Percentiles rank a stretch among this genome's conserved stretches.
These are phyloP conservation scores for Falco columbarius DNA, from an alignment of 2,797 vertebrate genomes.

Conservation along the genomic window DNA sequence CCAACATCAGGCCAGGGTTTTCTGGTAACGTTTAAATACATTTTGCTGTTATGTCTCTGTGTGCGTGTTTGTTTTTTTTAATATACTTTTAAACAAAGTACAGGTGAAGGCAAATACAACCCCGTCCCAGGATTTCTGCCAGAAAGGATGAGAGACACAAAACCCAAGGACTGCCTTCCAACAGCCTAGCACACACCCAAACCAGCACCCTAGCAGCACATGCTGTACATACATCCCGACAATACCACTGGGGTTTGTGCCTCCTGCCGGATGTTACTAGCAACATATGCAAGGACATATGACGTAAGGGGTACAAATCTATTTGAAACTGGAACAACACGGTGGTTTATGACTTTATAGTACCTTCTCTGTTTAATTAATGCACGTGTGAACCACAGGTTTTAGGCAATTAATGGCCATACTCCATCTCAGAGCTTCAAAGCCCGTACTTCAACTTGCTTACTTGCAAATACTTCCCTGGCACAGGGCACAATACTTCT, in stretches of 20 bases:
- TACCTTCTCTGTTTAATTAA: background rate
- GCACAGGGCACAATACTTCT: background rate
- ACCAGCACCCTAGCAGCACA: background rate
- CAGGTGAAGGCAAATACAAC: background rate
- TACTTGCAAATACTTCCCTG: background rate
- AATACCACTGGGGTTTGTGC: fast-evolving
- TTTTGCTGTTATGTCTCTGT: background rate
- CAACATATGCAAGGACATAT: background rate
- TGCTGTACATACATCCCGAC: background rate
- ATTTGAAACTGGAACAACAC: background rate
- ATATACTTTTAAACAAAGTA: background rate
- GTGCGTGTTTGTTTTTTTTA: background rate
- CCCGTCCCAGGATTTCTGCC: background rate
- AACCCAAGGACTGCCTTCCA: background rate
- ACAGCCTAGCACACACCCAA: background rate
- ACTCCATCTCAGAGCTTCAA: background rate
- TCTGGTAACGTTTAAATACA: background rate
- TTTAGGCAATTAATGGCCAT: background rate
- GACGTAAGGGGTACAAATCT: background rate
- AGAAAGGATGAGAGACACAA: background rate
- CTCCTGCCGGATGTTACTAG: background rate
- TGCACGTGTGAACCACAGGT: background rate
- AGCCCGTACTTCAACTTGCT: background rate
- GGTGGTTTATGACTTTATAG: background rate
- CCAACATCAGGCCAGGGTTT: background rate